These are phyloP conservation scores for Cirrhinus molitorella DNA, from an alignment of 2,797 vertebrate genomes.

Conservation along the genomic window DNA sequence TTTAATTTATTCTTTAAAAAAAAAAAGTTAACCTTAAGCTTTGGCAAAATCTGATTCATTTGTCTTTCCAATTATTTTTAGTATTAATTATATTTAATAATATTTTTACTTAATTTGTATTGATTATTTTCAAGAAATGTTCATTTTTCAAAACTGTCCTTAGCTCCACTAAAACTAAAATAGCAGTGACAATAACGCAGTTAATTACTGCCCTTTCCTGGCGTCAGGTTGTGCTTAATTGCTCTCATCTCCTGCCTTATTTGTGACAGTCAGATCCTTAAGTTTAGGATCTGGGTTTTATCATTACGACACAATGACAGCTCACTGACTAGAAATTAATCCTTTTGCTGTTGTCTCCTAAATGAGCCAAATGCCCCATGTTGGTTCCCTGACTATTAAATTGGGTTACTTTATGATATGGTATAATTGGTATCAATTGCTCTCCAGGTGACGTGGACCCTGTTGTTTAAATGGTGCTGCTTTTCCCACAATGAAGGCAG, in stretches of 20 bases:
- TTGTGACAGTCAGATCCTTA: slow-evolving; percentile 56
- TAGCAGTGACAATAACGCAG: slow-evolving; percentile 38
- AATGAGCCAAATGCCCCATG: slow-evolving; percentile 67
- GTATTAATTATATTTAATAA: slow-evolving; percentile 22
- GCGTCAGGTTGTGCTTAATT: slow-evolving; percentile 41
- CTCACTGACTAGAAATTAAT: slow-evolving; percentile 77
- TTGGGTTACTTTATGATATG: slow-evolving; percentile 72
- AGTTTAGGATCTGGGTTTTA: slow-evolving; percentile 67
- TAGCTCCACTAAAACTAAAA: slow-evolving; percentile 25
- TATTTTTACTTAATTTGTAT: background rate
- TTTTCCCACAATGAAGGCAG: slow-evolving; percentile 55
- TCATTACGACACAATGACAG: slow-evolving; percentile 78
- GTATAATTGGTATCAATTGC: slow-evolving; percentile 72
- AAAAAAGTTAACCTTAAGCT: background rate
- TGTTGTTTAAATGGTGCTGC: slow-evolving; percentile 64
- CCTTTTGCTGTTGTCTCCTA: slow-evolving; percentile 77
- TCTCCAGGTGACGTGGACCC: slow-evolving; percentile 67
- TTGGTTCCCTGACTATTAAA: slow-evolving; percentile 71
- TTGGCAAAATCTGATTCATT: background rate
- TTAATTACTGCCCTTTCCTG: slow-evolving; percentile 48
- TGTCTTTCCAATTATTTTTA: background rate
- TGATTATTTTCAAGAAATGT: slow-evolving; percentile 3
- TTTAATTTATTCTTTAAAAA: background rate
- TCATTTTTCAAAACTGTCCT: background rate
- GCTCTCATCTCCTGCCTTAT: slow-evolving; percentile 22